phyloP scores from a whole-genome alignment of 2,797 vertebrate genomes.

The Cottoperca gobio region DNA sequence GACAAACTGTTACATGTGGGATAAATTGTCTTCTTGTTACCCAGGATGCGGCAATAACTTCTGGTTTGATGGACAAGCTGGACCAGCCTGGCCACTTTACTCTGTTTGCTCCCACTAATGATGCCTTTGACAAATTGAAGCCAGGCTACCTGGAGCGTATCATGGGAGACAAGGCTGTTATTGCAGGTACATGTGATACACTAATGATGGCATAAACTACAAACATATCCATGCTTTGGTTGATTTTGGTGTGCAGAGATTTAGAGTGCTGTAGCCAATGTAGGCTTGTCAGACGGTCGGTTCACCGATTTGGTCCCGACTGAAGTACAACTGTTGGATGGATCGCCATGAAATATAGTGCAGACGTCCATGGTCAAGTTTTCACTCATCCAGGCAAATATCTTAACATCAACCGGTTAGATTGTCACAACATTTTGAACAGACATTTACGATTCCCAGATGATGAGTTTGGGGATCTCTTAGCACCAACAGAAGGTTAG shows the following conservation, averaged over 20 bases:
- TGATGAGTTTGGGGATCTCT: not conserved
- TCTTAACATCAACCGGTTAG: not conserved
- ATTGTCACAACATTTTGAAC: too few relatives aligned
- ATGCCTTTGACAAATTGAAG: constrained; percentile 89
- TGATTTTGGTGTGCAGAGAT: not conserved
- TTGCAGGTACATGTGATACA: constrained; percentile 84
- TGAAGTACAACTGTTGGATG: not conserved
- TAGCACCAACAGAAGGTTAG: not conserved
- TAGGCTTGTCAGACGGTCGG: not conserved
- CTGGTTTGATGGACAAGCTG: constrained; percentile 87
- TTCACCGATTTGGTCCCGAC: not conserved
- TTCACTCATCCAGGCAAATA: not conserved
- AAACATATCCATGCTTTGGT: not conserved
- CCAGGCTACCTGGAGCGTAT: constrained; percentile 87
- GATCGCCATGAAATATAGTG: not conserved
- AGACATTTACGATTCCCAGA: not conserved
- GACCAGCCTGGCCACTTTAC: constrained; percentile 91
- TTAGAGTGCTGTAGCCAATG: not conserved
- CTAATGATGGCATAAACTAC: not conserved
- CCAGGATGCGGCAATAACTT: constrained; percentile 85
- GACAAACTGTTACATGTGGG: not conserved
- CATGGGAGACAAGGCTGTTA: constrained; percentile 87
- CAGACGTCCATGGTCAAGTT: not conserved
- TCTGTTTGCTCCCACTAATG: constrained; percentile 94
- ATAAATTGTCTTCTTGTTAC: not conserved